Base-by-base conservation (phyloP, 1,140 invertebrate species). In the Homarus americanus region DNA sequence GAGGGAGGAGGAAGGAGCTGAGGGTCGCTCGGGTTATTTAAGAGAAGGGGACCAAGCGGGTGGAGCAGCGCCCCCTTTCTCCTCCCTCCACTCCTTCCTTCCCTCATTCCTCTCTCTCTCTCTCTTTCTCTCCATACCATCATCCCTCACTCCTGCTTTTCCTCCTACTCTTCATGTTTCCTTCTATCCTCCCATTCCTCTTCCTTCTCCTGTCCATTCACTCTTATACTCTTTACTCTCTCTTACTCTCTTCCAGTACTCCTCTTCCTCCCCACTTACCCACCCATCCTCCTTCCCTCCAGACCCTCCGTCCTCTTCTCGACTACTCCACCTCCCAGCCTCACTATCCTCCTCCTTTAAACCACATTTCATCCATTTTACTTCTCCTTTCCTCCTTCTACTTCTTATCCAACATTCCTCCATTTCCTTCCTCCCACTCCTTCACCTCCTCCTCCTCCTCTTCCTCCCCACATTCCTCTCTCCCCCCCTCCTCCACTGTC, bases 81-180 rank as follows among this genome's bases (percentile, higher is more conserved):
- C 66, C 58, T 36, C 53, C 82, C 40, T 28, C 58, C 63, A 40
- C 58, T 84, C 17, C 82, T 72, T 40, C 38, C 82, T 84, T 66
- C 58, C 36, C 58, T 58, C 58, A 58, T 76, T 5, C 38, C 73
- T 41, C 73, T 76, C 82, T 84, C 34, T 40, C 63, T 84, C 82
- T 72, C 34, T 72, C 82, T 40, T 41, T 84, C 82, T 84, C 82
- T n/a, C n/a, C n/a, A n/a, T n/a, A n/a, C n/a, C n/a, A n/a, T n/a
- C n/a, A n/a, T n/a, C 58, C 63, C 79, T 58, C 32, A 53, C 53
- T n/a, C 53, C 44, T 82, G n/a, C 79, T 58, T 17, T 44, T 44
- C 38, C 53, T 80, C 44, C 78, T 41, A 41, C 78, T 53, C 79
- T 34, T 44, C 53, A 53, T 28, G 24, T 58, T 58, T 58, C 53